Conservation (phyloP, 2,888 invertebrate species). For the Cosmopolites sordidus region DNA sequence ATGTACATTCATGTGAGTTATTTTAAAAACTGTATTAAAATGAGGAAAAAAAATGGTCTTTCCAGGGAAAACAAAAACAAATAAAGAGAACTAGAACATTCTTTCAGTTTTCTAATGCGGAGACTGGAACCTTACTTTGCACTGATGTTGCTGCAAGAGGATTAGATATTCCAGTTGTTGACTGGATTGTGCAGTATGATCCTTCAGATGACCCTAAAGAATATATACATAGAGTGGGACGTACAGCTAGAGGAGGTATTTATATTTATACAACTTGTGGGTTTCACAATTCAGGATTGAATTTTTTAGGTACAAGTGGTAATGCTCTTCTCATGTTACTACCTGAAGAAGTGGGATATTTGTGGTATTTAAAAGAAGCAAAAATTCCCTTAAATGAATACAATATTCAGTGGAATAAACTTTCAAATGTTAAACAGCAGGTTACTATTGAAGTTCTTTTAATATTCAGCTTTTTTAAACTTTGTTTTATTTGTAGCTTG, state of each 20-base stretch:
- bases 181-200: conserved; percentile 99
- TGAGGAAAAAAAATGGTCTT: neutral
- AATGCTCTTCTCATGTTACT: conserved; percentile 88
- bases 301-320: conserved; percentile 64
- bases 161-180: conserved; percentile 93
- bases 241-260: conserved; percentile 87
- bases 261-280: neutral
- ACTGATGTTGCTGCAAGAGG: conserved; percentile 98
- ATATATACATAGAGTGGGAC: conserved; percentile 80
- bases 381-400: conserved; percentile 94
- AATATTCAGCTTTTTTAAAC: neutral
- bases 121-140: conserved; percentile 86
- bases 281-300: too few species aligned
- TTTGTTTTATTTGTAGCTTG: conserved; percentile 63
- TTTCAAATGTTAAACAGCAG: conserved; percentile 93
- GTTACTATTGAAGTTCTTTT: conserved; percentile 48
- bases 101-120: conserved; percentile 96
- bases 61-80: conserved; percentile 97
- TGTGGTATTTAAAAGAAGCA: conserved; percentile 87
- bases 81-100: conserved; percentile 94
- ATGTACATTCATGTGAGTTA: conserved; percentile 89
- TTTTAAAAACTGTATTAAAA: neutral
- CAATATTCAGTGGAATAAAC: conserved; percentile 95
- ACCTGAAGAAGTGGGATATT: conserved; percentile 93
- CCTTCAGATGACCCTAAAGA: conserved; percentile 99